phyloP scores from a whole-genome alignment of 2,113 vertebrate genomes.

The Centropristis striata region DNA sequence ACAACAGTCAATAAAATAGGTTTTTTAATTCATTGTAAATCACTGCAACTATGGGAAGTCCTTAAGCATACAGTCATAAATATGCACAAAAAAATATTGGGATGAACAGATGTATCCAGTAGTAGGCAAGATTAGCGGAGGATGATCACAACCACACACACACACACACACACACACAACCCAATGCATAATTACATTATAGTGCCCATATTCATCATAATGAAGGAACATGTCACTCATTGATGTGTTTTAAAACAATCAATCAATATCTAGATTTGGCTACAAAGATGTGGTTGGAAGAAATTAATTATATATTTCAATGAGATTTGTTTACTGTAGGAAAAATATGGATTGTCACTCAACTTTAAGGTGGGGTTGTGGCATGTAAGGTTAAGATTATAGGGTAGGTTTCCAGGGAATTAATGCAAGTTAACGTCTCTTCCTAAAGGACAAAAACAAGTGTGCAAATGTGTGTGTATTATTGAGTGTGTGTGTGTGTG shows the following conservation, averaged over 20 bases:
- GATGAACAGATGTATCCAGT: too few relatives aligned
- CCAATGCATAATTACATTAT: too few relatives aligned
- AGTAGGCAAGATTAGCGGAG: too few relatives aligned
- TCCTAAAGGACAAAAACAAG: constrained; percentile 57
- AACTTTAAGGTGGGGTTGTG: constrained; percentile 6
- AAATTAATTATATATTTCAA: neutral
- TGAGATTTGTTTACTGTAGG: neutral
- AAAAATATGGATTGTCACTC: neutral
- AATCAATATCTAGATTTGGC: neutral
- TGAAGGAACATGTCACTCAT: neutral
- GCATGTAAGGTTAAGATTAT: constrained; percentile 25
- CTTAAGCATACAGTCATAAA: too few relatives aligned
- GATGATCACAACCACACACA: too few relatives aligned
- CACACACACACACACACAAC: too few relatives aligned
- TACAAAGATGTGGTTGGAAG: neutral
- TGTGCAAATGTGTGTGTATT: constrained; percentile 29
- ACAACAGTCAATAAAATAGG: too few relatives aligned
- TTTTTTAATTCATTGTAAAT: too few relatives aligned
- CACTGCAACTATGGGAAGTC: too few relatives aligned
- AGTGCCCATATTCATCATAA: neutral
- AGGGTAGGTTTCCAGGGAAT: constrained; percentile 27
- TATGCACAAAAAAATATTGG: too few relatives aligned
- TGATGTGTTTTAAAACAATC: neutral
- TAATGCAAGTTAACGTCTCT: constrained; percentile 30
- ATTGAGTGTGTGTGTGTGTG: constrained; percentile 32